These are phyloP conservation scores for Plodia interpunctella DNA, from an alignment of 1,140 invertebrate species.

Conservation along the genomic window DNA sequence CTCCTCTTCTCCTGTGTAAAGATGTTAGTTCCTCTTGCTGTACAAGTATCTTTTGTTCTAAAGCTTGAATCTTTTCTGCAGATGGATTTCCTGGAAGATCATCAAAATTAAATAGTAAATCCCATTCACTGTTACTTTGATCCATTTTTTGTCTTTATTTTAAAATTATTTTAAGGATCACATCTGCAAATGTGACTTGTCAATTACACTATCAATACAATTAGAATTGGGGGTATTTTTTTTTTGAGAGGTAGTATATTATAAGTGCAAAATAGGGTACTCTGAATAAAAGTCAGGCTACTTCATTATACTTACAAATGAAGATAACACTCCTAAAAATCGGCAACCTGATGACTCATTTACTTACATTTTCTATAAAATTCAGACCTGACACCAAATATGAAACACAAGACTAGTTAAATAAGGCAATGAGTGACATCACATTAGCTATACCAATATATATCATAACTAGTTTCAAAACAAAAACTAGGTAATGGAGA, in stretches of 20 bases:
- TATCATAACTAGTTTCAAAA: no score
- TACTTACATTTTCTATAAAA: no score
- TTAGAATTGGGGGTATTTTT: background rate
- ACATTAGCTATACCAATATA: background rate
- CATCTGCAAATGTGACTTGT: background rate
- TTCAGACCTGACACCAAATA: no score
- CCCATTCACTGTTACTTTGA: background rate
- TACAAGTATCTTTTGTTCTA: slow-evolving; percentile 90
- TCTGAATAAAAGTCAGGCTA: no score
- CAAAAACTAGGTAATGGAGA: no score
- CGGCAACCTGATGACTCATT: no score
- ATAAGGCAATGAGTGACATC: background rate
- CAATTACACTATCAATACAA: background rate
- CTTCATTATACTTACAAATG: no score
- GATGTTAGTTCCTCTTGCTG: slow-evolving; percentile 96
- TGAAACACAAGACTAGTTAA: no score
- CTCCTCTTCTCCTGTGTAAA: slow-evolving; percentile 90
- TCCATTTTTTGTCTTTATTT: background rate
- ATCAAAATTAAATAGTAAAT: background rate
- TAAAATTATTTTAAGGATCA: background rate
- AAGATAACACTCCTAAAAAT: no score
- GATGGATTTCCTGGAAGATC: slow-evolving; percentile 47
- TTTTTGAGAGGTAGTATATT: background rate
- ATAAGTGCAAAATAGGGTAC: no score
- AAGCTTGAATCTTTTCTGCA: slow-evolving; percentile 78